Evolutionary conservation across 2,113 vertebrate species (phyloP), one percentile per base, ranked within the genome.

Genomic region (Pipa parva): DNA sequence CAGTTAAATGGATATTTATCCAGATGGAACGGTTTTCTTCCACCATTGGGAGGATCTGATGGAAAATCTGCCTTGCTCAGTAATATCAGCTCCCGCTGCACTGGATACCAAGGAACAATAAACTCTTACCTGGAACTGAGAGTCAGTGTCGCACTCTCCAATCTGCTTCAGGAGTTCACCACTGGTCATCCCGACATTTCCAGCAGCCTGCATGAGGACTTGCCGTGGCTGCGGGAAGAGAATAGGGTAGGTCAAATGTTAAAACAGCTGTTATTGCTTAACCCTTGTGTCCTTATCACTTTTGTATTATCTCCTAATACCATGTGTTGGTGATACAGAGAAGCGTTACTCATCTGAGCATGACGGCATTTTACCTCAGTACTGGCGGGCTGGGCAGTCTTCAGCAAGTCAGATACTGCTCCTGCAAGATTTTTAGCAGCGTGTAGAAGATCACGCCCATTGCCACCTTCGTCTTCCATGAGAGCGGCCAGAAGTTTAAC

Each of bases 101-200:
- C 11, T 18, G 39, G 39, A 6, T 7, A 42, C 2, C 2, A 15
- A 17, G 1, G 33, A 4, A 42, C 39, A 42, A 42, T n/a, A n/a
- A 13, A 60, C 29, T 70, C 80, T 59, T 85, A 95, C 97, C 93
- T 99, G 95, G 88, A 98, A 99, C 31, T 91, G 88, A 17, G 94
- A 93, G 71, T 99, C 92, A 0, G 92, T 90, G 72, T 97, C 95
- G 0, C 90, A 92, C 78, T 98, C 94, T 69, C 97, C 95, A 0
- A 98, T 99, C 77, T 98, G 95, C 66, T 96, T 94, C 73, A 99
- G 90, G 73, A 97, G 82, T 76, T 98, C 95, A 36, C 95, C 94
- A 0, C 97, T 98, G 65, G 93, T 88, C 84, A 97, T 94, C 37
- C 97, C 97, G 72, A 98, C 96, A 0, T 93, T 91, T 60, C 97